Base-by-base conservation (phyloP, 2,797 vertebrate genomes). In the Malurus splendens region DNA sequence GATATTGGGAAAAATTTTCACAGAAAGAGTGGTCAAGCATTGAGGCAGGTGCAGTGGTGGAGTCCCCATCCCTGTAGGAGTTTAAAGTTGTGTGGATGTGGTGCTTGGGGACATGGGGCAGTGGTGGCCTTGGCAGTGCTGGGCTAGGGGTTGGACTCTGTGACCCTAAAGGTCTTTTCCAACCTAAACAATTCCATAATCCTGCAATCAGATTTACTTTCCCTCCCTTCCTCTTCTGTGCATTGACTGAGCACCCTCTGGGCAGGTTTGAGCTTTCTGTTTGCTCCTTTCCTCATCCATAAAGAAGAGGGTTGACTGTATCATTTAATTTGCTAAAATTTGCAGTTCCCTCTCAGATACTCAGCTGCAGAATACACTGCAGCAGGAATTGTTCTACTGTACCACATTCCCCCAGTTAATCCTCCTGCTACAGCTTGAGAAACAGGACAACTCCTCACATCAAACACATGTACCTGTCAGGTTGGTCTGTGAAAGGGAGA, bases 211-310 rank as follows among this genome's bases (percentile, higher is more conserved):
- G 62, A 78, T 81, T 86, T 85, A 45, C 66, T 89, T 94, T 92
- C 76, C 89, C 59, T 92, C 27, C 68, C 50, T 73, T 80, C 38
- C 68, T 85, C 61, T 75, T 41, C 79, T 85, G 0, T 68, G 85
- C 85, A 62, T 30, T 90, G 90, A 39, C 68, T 68, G 66, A 94
- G 76, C 59, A 77, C 60, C 66, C 81, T 73, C 85, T 90, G 86
- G 70, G 90, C 79, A 8, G 91, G 73, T 33, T 36, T 65, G 8
- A 93, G 84, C 68, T 80, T 86, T 87, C 86, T 75, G 18, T 70
- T 87, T 0, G 0, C 68, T 86, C 67, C 66, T 33, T 87, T 89
- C 79, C 51, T 48, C 25, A 48, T 48, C 65, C 77, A 52, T 68
- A 50, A 90, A 64, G 74, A 50, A 19, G 45, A 93, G 68, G 54